Conservation (phyloP, 1,140 invertebrate genomes). For the Aphaenogaster floridana region DNA sequence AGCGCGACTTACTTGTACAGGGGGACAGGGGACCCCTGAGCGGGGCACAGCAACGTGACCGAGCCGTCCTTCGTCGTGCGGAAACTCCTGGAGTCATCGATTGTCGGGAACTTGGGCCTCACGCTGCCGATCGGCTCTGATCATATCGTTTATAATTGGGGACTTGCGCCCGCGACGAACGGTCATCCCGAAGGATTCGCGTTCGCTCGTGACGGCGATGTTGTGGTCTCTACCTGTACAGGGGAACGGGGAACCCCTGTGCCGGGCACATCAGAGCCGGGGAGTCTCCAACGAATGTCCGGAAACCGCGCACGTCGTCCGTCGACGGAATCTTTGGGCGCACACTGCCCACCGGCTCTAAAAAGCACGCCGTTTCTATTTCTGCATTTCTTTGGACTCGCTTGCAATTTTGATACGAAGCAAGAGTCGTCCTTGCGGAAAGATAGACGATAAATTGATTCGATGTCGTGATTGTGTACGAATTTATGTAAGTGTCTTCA, state of each 20-base stretch:
- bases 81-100: conserved; percentile 75
- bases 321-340: conserved; percentile 86
- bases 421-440: background rate
- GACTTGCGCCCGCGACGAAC: conserved; percentile 82
- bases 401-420: background rate
- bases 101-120: conserved; percentile 75
- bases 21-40: conserved; percentile 90
- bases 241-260: conserved; percentile 89
- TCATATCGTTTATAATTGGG: conserved; percentile 65
- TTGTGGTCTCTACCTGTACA: conserved; percentile 87
- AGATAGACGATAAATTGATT: background rate
- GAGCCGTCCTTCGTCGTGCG: conserved; percentile 87
- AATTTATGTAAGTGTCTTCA: background rate
- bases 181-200: conserved; percentile 67
- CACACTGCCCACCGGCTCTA: conserved; percentile 86
- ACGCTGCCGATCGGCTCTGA: conserved; percentile 75
- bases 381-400: background rate
- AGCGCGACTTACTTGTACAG: conserved; percentile 87
- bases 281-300: conserved; percentile 79
- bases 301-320: conserved; percentile 84
- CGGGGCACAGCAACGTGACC: conserved; percentile 88
- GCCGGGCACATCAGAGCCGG: conserved; percentile 88
- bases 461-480: background rate
- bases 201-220: background rate
- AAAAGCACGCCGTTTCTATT: conserved; percentile 43